phyloP scores from a whole-genome alignment of 1,140 invertebrate species.

The Triops longicaudatus region DNA sequence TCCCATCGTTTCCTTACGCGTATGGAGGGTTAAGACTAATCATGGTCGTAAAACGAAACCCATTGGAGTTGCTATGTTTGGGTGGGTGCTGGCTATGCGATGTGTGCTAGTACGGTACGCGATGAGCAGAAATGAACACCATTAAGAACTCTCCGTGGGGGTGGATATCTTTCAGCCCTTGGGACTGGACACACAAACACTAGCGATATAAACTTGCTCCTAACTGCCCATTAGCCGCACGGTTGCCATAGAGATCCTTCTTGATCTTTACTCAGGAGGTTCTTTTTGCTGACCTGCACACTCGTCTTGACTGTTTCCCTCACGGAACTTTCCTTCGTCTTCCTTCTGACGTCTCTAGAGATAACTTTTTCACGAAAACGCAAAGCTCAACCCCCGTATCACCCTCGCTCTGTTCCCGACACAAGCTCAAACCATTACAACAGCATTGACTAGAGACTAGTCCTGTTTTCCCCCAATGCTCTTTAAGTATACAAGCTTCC shows the following conservation, averaged over 20 bases:
- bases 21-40: neutral
- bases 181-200: constrained; percentile 14
- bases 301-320: neutral
- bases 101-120: neutral
- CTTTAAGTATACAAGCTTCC: neutral
- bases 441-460: neutral
- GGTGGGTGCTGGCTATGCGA: constrained; percentile 1
- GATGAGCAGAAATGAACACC: constrained; percentile 11
- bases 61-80: neutral
- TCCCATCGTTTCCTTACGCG: neutral
- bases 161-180: neutral
- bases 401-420: neutral
- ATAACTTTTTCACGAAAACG: neutral
- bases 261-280: constrained; percentile 6
- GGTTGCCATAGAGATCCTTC: constrained; percentile 5
- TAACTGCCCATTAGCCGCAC: constrained; percentile 6
- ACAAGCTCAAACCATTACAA: neutral
- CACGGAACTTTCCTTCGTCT: neutral
- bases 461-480: neutral
- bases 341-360: neutral
- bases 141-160: neutral
- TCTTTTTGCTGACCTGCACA: constrained; percentile 7
- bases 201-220: neutral
- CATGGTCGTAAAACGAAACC: constrained; percentile 6
- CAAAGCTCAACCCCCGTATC: neutral